phyloP scores from a whole-genome alignment of 2,113 vertebrate species.

The Maylandia zebra region DNA sequence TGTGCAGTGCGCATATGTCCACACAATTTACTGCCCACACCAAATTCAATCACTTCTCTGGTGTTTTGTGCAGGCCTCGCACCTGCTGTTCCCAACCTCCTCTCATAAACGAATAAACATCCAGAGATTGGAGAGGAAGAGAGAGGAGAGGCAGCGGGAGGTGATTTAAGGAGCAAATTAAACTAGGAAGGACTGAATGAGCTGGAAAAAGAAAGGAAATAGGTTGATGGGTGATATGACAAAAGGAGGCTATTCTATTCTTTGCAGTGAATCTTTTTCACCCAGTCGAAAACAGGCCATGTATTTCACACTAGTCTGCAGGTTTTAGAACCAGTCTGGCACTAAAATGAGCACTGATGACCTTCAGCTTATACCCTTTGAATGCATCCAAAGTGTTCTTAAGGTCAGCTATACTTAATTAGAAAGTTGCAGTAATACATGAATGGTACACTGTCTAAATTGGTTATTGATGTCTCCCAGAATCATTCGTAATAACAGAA shows the following conservation, averaged over 20 bases:
- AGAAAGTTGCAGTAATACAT: neutral
- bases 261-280: neutral
- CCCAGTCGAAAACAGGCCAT: neutral
- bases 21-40: conserved; percentile 63
- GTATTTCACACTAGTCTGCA: neutral
- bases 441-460: conserved; percentile 22
- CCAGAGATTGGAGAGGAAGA: neutral
- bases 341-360: neutral
- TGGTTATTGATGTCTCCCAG: conserved; percentile 46
- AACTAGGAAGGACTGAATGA: neutral
- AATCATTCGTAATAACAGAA: neutral
- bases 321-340: neutral
- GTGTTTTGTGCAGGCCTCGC: conserved; percentile 42
- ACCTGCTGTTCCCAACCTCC: conserved; percentile 55
- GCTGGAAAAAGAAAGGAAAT: neutral
- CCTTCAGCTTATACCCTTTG: neutral
- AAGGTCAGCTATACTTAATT: neutral
- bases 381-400: neutral
- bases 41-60: conserved; percentile 65
- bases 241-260: neutral
- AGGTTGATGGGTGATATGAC: neutral
- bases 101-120: conserved; percentile 49
- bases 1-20: conserved; percentile 38
- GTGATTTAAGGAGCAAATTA: conserved; percentile 57
- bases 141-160: neutral